Percentiles rank a stretch among this genome's conserved stretches.
Evolutionary conservation across 2,113 vertebrate species (phyloP).

Genomic region (Coracopsis vasa): DNA sequence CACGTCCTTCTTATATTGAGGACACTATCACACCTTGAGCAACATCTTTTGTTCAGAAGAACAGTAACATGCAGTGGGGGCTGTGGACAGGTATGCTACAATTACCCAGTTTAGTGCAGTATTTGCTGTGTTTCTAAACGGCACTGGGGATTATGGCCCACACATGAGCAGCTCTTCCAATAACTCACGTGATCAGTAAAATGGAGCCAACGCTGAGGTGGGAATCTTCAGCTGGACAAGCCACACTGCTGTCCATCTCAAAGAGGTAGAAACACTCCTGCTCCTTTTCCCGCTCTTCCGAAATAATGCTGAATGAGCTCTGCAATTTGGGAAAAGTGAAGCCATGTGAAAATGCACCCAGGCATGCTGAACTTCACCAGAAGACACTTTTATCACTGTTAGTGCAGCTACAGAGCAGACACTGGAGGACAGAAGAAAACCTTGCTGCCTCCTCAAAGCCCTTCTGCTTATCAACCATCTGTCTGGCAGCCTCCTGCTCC

Average conservation of each 20-base stretch:
- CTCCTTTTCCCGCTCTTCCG: conserved; percentile 80
- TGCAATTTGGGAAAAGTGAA: conserved; percentile 45
- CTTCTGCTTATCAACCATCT: not conserved
- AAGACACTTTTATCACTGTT: not conserved
- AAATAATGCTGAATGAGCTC: conserved; percentile 76
- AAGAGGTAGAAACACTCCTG: conserved; percentile 92
- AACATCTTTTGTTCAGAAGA: not conserved
- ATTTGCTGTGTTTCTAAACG: not conserved
- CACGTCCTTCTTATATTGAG: not conserved
- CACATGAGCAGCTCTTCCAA: not conserved
- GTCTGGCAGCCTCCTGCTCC: not conserved
- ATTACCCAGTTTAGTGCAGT: not conserved
- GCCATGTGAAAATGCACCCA: not conserved
- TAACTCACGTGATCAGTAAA: conserved; percentile 89
- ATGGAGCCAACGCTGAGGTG: conserved; percentile 88
- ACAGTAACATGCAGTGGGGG: not conserved
- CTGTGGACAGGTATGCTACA: not conserved
- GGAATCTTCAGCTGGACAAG: conserved; percentile 80
- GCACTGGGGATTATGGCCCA: not conserved
- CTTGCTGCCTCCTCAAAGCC: not conserved
- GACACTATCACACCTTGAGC: not conserved
- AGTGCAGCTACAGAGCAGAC: not conserved
- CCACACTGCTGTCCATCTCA: conserved; percentile 86
- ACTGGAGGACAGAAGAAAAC: not conserved
- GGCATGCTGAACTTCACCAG: not conserved